phyloP scores from a whole-genome alignment of 1,140 invertebrate species.

The Macrostomum lignano region DNA sequence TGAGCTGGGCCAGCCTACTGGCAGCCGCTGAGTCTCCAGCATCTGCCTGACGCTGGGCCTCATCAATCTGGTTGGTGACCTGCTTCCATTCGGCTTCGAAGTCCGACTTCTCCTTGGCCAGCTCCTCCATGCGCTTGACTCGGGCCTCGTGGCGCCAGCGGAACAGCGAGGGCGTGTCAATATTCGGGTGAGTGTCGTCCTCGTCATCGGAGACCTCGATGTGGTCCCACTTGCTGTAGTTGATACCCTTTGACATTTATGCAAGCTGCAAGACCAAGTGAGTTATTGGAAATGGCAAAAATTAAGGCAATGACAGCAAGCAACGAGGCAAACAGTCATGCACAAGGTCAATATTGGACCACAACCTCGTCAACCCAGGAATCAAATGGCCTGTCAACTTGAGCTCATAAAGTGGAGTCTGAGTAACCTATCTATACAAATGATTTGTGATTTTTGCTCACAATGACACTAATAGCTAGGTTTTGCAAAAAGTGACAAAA shows the following conservation, averaged over 20 bases:
- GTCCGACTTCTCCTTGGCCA: conserved; percentile 19
- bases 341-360: too few relatives aligned
- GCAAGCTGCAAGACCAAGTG: too few relatives aligned
- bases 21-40: conserved; percentile 1
- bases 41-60: neutral
- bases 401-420: too few relatives aligned
- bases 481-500: too few relatives aligned
- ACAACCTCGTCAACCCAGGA: too few relatives aligned
- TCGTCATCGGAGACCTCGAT: conserved; percentile 97
- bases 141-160: conserved; percentile 88
- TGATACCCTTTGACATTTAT: conserved; percentile 8
- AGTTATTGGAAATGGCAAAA: neutral
- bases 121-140: conserved; percentile 71
- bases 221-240: conserved; percentile 83
- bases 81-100: conserved; percentile 13
- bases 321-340: too few relatives aligned
- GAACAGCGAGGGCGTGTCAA: conserved; percentile 85
- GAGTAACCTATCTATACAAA: too few relatives aligned
- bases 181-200: conserved; percentile 96
- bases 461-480: too few relatives aligned
- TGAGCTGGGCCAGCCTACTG: conserved; percentile 33
- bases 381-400: too few relatives aligned
- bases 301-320: too few relatives aligned
- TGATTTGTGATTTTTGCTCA: too few relatives aligned
- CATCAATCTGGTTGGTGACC: conserved; percentile 9